These are phyloP conservation scores for Auanema sp. DNA, from an alignment of 2,888 invertebrate genomes.

Conservation along the genomic window DNA sequence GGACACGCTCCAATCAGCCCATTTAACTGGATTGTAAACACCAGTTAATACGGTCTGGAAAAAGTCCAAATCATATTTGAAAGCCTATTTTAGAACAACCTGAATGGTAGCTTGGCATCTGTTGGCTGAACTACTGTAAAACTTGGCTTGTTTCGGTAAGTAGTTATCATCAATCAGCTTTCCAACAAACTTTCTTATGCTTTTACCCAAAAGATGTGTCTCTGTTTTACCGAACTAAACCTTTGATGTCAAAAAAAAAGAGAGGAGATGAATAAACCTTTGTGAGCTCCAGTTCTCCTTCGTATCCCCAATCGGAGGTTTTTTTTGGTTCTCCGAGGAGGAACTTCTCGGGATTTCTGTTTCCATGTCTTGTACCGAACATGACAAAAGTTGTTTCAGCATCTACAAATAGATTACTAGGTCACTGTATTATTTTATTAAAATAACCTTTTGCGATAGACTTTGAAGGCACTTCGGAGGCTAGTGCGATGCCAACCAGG, in stretches of 20 bases:
- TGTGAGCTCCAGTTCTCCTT: conserved; percentile 39
- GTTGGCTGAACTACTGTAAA: conserved; percentile 46
- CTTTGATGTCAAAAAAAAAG: not conserved
- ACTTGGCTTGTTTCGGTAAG: conserved; percentile 39
- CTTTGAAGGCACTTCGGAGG: too few relatives aligned
- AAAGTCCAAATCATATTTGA: not conserved
- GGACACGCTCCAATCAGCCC: conserved; percentile 28
- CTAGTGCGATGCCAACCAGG: too few relatives aligned
- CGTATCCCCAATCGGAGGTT: conserved; percentile 28
- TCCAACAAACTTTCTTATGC: conserved; percentile 39
- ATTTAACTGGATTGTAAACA: conserved; percentile 16
- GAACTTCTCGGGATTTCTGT: conserved; percentile 41
- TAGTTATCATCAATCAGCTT: conserved; percentile 29
- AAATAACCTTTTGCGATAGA: too few relatives aligned
- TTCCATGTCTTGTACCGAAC: conserved; percentile 30
- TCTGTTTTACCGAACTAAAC: conserved; percentile 48
- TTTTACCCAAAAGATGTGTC: conserved; percentile 44
- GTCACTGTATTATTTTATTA: too few relatives aligned
- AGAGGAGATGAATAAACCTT: conserved; percentile 11
- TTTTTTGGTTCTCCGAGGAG: conserved; percentile 24
- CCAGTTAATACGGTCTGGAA: conserved; percentile 16
- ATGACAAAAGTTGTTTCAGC: too few relatives aligned
- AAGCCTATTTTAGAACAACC: too few relatives aligned
- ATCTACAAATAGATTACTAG: too few relatives aligned
- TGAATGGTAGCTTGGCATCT: conserved; percentile 55